phyloP scores from a whole-genome alignment of 2,113 vertebrate species.

The Eidolon helvum region DNA sequence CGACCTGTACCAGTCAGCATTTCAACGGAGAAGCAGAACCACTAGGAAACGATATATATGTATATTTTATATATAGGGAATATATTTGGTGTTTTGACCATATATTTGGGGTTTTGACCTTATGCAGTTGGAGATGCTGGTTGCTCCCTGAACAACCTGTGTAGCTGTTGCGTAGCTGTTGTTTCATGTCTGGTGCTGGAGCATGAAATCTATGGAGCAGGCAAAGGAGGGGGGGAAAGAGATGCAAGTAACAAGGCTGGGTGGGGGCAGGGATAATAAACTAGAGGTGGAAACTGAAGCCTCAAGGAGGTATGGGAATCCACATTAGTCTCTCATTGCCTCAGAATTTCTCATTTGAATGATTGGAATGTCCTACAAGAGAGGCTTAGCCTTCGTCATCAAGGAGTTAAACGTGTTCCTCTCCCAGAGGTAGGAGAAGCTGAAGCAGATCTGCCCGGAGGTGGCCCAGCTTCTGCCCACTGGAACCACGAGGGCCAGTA shows the following conservation, averaged over 20 bases:
- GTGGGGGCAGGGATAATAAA: neutral
- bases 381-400: neutral
- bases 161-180: neutral
- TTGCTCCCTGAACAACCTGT: neutral
- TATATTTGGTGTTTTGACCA: neutral
- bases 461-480: neutral
- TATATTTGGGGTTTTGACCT: neutral
- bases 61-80: neutral
- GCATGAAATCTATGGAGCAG: neutral
- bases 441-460: too few species aligned
- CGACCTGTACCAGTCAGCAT: neutral
- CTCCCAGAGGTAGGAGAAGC: neutral
- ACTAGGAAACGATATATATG: neutral
- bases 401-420: neutral
- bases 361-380: neutral
- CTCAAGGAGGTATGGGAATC: neutral
- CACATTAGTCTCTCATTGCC: neutral
- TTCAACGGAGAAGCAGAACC: neutral
- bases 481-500: rapidly evolving
- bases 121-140: neutral
- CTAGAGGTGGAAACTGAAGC: neutral
- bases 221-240: neutral
- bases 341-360: neutral
- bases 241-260: too few species aligned
- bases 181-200: neutral